Percentiles rank a stretch among this genome's conserved stretches.
Conservation (phyloP, 2,113 vertebrate species). For the Todiramphus saurophagus region DNA sequence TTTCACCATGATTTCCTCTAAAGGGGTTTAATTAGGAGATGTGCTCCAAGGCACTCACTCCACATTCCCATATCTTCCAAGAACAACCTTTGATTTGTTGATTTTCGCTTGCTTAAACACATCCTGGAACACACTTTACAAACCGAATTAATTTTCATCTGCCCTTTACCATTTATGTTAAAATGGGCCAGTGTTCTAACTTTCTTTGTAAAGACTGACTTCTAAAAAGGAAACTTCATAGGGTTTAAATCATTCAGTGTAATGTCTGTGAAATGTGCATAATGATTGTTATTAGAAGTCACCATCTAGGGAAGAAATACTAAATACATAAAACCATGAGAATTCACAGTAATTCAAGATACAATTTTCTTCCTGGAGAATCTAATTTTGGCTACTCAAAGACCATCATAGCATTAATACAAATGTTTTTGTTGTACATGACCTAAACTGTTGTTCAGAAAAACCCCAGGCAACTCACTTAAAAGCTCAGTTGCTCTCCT, state of each 20-base stretch:
- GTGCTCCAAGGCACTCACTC: neutral
- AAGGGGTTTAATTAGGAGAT: conserved; percentile 4
- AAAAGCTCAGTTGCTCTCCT: neutral
- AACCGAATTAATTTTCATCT: conserved; percentile 46
- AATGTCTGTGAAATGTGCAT: conserved; percentile 35
- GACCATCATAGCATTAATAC: neutral
- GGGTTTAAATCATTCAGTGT: conserved; percentile 14
- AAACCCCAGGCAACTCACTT: neutral
- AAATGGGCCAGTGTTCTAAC: neutral
- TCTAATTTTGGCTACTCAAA: neutral
- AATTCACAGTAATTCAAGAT: conserved; percentile 35
- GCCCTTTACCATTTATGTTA: neutral
- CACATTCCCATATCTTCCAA: neutral
- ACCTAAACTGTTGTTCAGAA: neutral
- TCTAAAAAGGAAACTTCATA: neutral
- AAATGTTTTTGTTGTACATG: neutral
- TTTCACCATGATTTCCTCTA: neutral
- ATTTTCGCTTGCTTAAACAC: neutral
- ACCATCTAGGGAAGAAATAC: conserved; percentile 11
- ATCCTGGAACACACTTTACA: conserved; percentile 3
- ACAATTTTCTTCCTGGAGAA: neutral
- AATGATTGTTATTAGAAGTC: conserved; percentile 37
- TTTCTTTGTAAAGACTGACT: neutral
- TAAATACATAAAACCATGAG: conserved; percentile 24
- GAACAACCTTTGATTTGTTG: conserved; percentile 35